phyloP scores from a whole-genome alignment of 1,140 invertebrate species.

The Cydia amplana region DNA sequence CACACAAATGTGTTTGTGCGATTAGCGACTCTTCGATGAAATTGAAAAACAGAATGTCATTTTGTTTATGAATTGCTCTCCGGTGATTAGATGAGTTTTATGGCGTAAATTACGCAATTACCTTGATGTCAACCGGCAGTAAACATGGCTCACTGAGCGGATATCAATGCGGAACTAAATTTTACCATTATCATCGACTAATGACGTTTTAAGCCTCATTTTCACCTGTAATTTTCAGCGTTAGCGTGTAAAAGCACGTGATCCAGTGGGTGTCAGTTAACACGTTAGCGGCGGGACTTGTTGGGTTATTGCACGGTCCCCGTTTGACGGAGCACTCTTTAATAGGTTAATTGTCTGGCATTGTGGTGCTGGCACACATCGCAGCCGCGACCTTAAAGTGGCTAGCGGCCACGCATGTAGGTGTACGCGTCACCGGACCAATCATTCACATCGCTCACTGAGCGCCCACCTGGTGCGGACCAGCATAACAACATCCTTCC shows the following conservation, averaged over 20 bases:
- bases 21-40: conserved; percentile 25
- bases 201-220: conserved; percentile 17
- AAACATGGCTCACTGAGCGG: conserved; percentile 9
- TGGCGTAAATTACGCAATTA: not conserved
- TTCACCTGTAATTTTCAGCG: conserved; percentile 12
- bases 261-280: conserved; percentile 46
- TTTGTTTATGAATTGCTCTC: conserved; percentile 33
- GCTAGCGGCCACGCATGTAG: conserved; percentile 66
- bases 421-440: conserved; percentile 54
- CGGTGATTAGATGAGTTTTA: not conserved
- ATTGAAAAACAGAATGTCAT: conserved; percentile 25
- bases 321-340: conserved; percentile 60
- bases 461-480: not conserved
- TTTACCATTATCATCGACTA: not conserved
- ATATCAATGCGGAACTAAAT: conserved; percentile 23
- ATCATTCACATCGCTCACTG: not conserved
- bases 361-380: conserved; percentile 72
- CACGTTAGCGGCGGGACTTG: conserved; percentile 48
- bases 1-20: conserved; percentile 31
- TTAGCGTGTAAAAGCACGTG: not conserved
- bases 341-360: conserved; percentile 76
- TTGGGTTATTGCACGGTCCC: conserved; percentile 62
- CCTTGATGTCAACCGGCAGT: conserved; percentile 6
- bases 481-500: not conserved
- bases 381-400: conserved; percentile 70